These are phyloP conservation scores for Coilia nasus DNA, from an alignment of 2,797 vertebrate species.

Conservation along the genomic window DNA sequence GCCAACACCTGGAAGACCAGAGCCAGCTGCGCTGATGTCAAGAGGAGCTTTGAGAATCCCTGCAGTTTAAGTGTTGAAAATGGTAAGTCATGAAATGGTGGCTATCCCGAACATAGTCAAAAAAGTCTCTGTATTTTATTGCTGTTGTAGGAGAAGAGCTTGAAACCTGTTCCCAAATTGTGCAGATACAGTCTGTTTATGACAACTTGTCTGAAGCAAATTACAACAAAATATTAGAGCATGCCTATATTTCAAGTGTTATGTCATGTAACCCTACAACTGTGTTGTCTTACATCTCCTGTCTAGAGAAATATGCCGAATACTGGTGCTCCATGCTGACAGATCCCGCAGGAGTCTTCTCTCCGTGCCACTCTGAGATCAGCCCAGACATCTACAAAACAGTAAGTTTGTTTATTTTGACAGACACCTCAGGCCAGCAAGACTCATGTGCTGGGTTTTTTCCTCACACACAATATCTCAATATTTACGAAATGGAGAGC, in stretches of 20 bases:
- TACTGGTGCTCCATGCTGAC: slow-evolving; percentile 81
- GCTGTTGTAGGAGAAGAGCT: background rate
- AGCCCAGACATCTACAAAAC: slow-evolving; percentile 72
- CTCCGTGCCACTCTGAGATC: slow-evolving; percentile 76
- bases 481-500: too few relatives aligned
- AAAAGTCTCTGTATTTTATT: too few relatives aligned
- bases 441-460: too few relatives aligned
- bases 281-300: slow-evolving; percentile 24
- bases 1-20: slow-evolving; percentile 82
- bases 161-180: background rate
- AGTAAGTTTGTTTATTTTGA: slow-evolving; percentile 65
- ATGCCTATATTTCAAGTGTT: background rate
- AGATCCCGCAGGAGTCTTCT: slow-evolving; percentile 70
- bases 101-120: too few relatives aligned
- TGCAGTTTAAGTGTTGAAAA: slow-evolving; percentile 80
- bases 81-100: slow-evolving; percentile 65
- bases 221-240: background rate
- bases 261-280: background rate
- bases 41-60: slow-evolving; percentile 73
- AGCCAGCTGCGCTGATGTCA: slow-evolving; percentile 73
- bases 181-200: background rate
- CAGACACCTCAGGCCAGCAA: background rate
- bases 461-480: too few relatives aligned
- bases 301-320: slow-evolving; percentile 78
- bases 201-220: background rate